These are phyloP conservation scores for Phycodurus eques DNA, from an alignment of 2,113 vertebrate genomes.

Conservation along the genomic window DNA sequence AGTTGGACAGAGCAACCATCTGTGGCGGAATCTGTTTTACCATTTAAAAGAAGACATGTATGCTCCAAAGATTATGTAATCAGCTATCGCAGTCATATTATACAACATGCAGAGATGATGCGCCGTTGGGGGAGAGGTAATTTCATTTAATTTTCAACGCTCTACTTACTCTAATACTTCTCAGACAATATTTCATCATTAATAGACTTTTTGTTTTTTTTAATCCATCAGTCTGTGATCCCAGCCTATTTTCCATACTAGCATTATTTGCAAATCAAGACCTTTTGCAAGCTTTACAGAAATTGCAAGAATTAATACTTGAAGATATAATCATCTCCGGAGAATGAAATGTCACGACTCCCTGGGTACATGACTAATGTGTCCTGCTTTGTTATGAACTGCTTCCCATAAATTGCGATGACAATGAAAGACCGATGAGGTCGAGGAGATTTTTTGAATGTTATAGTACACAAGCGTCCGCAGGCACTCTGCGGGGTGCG, in stretches of 20 bases:
- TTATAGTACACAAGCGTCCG: background rate
- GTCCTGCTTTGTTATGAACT: constrained; percentile 33
- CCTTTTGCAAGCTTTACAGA: background rate
- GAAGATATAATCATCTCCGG: constrained; percentile 21
- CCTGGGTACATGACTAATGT: constrained; percentile 33
- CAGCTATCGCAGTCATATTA: constrained; percentile 38
- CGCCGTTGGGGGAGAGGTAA: constrained; percentile 12
- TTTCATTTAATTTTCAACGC: constrained; percentile 43
- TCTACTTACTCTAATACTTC: constrained; percentile 28
- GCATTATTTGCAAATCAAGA: constrained; percentile 16
- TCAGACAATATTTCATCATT: constrained; percentile 15
- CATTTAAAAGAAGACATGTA: constrained; percentile 46
- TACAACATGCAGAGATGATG: constrained; percentile 16
- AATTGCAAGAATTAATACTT: constrained; percentile 16
- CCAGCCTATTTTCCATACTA: constrained; percentile 33
- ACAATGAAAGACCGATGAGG: constrained; percentile 13
- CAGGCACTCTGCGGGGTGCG: background rate
- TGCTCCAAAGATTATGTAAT: constrained; percentile 38
- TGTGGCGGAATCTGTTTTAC: constrained; percentile 61
- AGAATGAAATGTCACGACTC: constrained; percentile 40
- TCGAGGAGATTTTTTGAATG: background rate
- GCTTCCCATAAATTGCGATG: constrained; percentile 17
- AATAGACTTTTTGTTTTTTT: background rate
- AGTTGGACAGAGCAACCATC: constrained; percentile 68
- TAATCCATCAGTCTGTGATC: constrained; percentile 10